Conservation (phyloP, 2,113 vertebrate genomes). For the Fulica atra region DNA sequence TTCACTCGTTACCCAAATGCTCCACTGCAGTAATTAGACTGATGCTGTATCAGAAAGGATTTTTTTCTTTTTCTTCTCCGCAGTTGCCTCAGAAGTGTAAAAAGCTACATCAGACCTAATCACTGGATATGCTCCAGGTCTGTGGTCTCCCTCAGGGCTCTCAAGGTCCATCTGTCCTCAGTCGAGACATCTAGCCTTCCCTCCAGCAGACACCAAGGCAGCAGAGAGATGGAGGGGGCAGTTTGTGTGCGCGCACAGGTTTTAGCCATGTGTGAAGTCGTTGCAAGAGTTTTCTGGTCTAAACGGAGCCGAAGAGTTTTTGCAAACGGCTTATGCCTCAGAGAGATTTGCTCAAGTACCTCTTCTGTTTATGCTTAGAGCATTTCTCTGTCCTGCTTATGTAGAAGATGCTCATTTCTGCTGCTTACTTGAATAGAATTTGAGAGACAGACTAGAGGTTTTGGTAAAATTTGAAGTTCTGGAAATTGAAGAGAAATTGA, state of each 20-base stretch:
- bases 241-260: neutral
- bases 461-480: neutral
- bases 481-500: neutral
- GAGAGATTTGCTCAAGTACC: neutral
- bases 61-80: neutral
- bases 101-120: neutral
- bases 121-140: neutral
- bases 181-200: neutral
- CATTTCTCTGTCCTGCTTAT: neutral
- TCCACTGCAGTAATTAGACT: neutral
- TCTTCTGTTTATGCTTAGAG: neutral
- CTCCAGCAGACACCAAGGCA: neutral
- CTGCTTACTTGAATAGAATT: neutral
- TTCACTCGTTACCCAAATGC: neutral
- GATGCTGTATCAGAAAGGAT: neutral
- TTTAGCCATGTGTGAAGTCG: neutral
- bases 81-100: neutral
- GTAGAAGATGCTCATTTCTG: neutral
- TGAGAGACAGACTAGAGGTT: neutral
- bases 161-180: neutral
- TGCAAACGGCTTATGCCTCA: neutral
- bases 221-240: neutral
- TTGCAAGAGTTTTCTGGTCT: neutral
- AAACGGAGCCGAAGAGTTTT: neutral
- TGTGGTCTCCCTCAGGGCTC: neutral